A percentile compares a stretch with the other conserved stretches of the same genome.
These are phyloP conservation scores for Probosciger aterrimus DNA, from an alignment of 2,113 vertebrate genomes.

Conservation along the genomic window DNA sequence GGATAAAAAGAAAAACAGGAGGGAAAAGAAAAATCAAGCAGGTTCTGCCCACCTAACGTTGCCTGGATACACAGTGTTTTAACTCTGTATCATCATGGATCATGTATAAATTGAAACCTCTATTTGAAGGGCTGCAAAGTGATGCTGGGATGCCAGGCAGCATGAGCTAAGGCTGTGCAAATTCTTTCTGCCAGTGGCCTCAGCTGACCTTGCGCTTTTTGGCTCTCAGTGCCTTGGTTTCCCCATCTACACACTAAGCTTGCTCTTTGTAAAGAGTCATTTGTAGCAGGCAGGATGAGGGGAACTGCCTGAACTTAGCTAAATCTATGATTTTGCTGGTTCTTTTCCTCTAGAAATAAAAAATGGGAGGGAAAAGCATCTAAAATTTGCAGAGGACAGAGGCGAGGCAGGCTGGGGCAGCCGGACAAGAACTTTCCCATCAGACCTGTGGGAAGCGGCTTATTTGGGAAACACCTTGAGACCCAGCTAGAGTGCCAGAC, in stretches of 20 bases:
- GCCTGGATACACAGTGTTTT: background rate
- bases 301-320: background rate
- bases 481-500: too few species aligned
- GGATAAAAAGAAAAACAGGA: background rate
- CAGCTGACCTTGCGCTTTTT: background rate
- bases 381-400: background rate
- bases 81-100: background rate
- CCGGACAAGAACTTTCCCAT: background rate
- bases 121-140: background rate
- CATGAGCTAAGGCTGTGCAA: background rate
- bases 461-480: background rate
- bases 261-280: background rate
- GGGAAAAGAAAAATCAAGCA: too few species aligned
- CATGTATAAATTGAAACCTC: background rate
- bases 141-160: background rate
- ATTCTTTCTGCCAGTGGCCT: background rate
- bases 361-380: background rate
- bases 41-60: background rate
- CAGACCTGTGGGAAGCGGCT: background rate
- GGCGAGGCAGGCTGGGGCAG: background rate
- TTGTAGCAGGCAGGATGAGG: background rate
- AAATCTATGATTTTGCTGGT: background rate
- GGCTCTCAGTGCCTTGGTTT: background rate
- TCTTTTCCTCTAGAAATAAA: background rate
- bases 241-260: background rate